phyloP scores from a whole-genome alignment of 1,140 invertebrate genomes.

The Zaprionus capensis region DNA sequence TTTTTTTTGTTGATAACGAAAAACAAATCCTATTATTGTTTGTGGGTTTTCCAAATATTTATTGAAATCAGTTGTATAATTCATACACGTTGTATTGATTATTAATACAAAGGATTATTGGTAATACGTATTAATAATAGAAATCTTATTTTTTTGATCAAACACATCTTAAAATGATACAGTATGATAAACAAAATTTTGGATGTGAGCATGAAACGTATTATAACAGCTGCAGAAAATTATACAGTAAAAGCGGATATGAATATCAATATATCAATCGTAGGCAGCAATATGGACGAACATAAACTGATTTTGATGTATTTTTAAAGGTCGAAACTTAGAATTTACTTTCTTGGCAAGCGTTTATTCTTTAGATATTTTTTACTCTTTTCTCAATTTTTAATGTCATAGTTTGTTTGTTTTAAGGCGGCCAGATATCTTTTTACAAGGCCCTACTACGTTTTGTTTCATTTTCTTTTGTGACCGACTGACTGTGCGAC shows the following conservation, averaged over 20 bases:
- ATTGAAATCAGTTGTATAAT: slow-evolving; percentile 76
- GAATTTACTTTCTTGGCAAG: slow-evolving; percentile 71
- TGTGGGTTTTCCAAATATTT: slow-evolving; percentile 71
- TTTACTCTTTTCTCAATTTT: slow-evolving; percentile 32
- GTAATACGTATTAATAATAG: slow-evolving; percentile 80
- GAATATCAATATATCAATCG: slow-evolving; percentile 16
- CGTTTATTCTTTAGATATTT: slow-evolving; percentile 52
- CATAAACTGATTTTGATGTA: slow-evolving; percentile 59
- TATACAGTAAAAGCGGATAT: slow-evolving; percentile 24
- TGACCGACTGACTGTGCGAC: slow-evolving; percentile 52
- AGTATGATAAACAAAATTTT: slow-evolving; percentile 47
- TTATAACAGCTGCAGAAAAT: slow-evolving; percentile 32
- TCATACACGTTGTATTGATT: slow-evolving; percentile 75
- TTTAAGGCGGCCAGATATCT: slow-evolving; percentile 66
- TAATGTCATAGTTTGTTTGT: slow-evolving; percentile 42
- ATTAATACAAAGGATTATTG: slow-evolving; percentile 80
- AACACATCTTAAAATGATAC: slow-evolving; percentile 77
- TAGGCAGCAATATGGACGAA: slow-evolving; percentile 52
- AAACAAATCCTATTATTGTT: slow-evolving; percentile 1
- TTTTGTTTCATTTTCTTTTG: slow-evolving; percentile 21
- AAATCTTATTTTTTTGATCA: slow-evolving; percentile 56
- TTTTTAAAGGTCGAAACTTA: slow-evolving; percentile 70
- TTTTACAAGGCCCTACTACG: slow-evolving; percentile 50
- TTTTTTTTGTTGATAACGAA: background rate
- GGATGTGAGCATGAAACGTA: slow-evolving; percentile 26